phyloP scores from a whole-genome alignment of 1,140 invertebrate genomes.

The Acyrthosiphon pisum region DNA sequence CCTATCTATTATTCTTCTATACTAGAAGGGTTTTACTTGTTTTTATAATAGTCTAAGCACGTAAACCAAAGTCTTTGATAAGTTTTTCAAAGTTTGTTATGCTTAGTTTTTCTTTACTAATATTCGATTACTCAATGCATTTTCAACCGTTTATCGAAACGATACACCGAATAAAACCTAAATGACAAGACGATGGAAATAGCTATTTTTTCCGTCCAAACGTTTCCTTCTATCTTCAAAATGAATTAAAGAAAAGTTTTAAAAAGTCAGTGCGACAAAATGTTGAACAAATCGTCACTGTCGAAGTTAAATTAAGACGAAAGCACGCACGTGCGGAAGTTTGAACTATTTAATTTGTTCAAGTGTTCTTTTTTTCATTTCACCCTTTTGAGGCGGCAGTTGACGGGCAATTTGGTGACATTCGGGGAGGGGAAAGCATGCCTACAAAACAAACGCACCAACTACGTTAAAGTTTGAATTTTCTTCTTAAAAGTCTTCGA shows the following conservation, averaged over 20 bases:
- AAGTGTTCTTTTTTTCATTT: slow-evolving; percentile 46
- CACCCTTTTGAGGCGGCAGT: not conserved
- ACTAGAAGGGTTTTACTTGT: not conserved
- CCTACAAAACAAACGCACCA: not conserved
- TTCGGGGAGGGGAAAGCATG: not conserved
- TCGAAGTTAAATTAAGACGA: slow-evolving; percentile 32
- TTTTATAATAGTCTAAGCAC: not conserved
- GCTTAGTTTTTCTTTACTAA: slow-evolving; percentile 19
- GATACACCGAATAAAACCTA: not conserved
- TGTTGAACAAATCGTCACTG: not conserved
- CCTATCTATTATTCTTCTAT: not conserved
- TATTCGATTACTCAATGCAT: not conserved
- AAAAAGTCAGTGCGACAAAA: slow-evolving; percentile 28
- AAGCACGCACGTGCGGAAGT: slow-evolving; percentile 23
- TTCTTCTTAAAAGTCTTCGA: not conserved
- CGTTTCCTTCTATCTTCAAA: not conserved
- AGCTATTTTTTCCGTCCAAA: slow-evolving; percentile 8
- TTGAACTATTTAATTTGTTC: slow-evolving; percentile 35
- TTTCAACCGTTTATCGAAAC: not conserved
- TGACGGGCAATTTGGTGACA: not conserved
- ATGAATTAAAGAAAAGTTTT: slow-evolving; percentile 8
- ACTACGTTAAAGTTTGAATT: slow-evolving; percentile 14
- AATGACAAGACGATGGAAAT: not conserved
- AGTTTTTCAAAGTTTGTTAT: slow-evolving; percentile 23
- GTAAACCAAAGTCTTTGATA: not conserved